Conservation (phyloP, 1,140 invertebrate species). For the Drosophila teissieri region DNA sequence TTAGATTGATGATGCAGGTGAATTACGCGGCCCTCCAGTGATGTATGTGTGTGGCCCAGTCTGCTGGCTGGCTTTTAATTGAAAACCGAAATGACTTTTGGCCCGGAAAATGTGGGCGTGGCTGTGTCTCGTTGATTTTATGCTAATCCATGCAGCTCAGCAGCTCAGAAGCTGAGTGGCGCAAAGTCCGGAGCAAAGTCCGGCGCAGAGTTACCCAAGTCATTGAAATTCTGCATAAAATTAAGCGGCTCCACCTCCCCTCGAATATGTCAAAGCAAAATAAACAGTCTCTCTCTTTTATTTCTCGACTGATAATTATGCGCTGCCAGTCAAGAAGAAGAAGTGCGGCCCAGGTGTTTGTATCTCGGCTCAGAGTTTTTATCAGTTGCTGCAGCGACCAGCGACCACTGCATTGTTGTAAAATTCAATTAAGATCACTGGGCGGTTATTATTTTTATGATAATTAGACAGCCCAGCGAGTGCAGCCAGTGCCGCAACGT, state of each 20-base stretch:
- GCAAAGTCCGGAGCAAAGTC: slow-evolving; percentile 47
- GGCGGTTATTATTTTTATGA: slow-evolving; percentile 74
- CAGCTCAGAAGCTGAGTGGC: slow-evolving; percentile 62
- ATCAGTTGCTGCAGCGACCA: slow-evolving; percentile 40
- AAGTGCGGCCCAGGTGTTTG: slow-evolving; percentile 30
- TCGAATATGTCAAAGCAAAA: slow-evolving; percentile 71
- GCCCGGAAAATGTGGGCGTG: slow-evolving; percentile 22
- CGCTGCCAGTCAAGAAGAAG: slow-evolving; percentile 43
- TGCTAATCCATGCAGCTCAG: slow-evolving; percentile 75
- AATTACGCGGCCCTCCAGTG: slow-evolving; percentile 60
- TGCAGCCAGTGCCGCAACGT: not conserved
- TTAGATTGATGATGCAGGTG: slow-evolving; percentile 75
- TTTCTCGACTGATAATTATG: slow-evolving; percentile 59
- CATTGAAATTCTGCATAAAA: slow-evolving; percentile 78
- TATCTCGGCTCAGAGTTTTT: slow-evolving; percentile 50
- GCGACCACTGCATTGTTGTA: slow-evolving; percentile 51
- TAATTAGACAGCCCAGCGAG: slow-evolving; percentile 50
- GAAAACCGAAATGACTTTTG: slow-evolving; percentile 67
- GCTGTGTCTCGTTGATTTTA: slow-evolving; percentile 62
- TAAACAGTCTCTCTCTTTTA: slow-evolving; percentile 60
- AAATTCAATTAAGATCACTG: slow-evolving; percentile 69
- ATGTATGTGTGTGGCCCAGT: slow-evolving; percentile 53
- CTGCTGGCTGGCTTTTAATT: slow-evolving; percentile 66
- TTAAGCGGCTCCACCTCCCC: slow-evolving; percentile 40
- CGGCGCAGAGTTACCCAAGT: slow-evolving; percentile 25